Evolutionary conservation across 2,797 vertebrate species (phyloP).

Genomic region (Gobionotothen gibberifrons): DNA sequence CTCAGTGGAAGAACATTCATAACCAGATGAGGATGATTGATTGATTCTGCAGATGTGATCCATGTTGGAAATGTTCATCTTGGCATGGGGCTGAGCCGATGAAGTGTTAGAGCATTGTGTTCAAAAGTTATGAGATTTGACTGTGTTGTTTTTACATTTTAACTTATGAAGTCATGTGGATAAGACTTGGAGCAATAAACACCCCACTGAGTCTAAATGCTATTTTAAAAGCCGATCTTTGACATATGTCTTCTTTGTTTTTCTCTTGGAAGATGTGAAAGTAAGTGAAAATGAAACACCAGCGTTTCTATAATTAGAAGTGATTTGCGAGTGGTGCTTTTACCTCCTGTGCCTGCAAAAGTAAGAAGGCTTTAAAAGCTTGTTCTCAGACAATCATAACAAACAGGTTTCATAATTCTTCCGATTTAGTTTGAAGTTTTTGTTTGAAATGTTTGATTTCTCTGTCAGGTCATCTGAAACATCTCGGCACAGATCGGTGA

Average conservation of each 20-base stretch:
- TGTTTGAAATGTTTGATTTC: constrained; percentile 6
- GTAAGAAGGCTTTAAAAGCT: constrained; percentile 1
- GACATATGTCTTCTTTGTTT: background rate
- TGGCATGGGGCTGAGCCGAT: background rate
- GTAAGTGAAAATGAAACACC: constrained; percentile 50
- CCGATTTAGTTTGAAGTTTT: background rate
- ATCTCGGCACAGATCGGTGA: constrained; percentile 22
- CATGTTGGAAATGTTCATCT: constrained; percentile 21
- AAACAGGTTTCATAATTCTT: constrained; percentile 7
- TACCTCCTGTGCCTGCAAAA: constrained; percentile 11
- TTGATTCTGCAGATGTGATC: constrained; percentile 42
- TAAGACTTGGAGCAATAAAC: constrained; percentile 14
- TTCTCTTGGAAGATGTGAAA: constrained; percentile 27
- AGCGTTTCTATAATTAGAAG: constrained; percentile 41
- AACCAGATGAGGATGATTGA: constrained; percentile 35
- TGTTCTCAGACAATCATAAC: background rate
- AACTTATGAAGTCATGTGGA: background rate
- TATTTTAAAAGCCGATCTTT: constrained; percentile 15
- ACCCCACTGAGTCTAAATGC: background rate
- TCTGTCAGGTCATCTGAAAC: background rate
- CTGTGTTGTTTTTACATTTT: constrained; percentile 8
- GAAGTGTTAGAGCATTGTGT: constrained; percentile 10
- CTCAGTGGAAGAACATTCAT: constrained; percentile 23
- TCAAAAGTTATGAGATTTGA: constrained; percentile 3
- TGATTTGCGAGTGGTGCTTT: background rate